These are phyloP conservation scores for zebrafish (Danio rerio) DNA, from an alignment of 2,113 vertebrate species.

Conservation along the genomic window DNA sequence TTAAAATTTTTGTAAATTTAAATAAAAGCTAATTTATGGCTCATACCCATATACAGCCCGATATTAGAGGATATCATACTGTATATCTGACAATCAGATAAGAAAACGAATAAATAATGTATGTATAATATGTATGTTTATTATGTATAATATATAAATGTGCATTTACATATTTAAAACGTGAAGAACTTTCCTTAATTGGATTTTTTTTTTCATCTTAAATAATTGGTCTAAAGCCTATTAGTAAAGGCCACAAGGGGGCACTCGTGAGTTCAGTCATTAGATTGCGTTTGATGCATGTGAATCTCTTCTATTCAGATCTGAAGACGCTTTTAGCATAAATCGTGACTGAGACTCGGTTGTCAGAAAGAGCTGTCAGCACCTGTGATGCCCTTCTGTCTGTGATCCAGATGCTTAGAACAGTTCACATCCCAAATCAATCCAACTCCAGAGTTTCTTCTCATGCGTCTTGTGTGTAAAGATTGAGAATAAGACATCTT, in stretches of 20 bases:
- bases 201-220: background rate
- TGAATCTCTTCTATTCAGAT: background rate
- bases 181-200: background rate
- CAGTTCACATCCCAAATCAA: background rate
- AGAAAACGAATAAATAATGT: too few relatives aligned
- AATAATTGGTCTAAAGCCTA: background rate
- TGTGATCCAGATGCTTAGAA: background rate
- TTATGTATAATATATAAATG: too few relatives aligned
- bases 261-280: constrained; percentile 48
- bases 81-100: too few relatives aligned
- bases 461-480: constrained; percentile 10
- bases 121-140: too few relatives aligned
- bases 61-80: too few relatives aligned
- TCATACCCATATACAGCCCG: too few relatives aligned
- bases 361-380: background rate
- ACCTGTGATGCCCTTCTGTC: background rate
- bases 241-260: constrained; percentile 65
- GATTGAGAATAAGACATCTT: constrained; percentile 28
- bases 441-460: background rate
- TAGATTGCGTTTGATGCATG: background rate
- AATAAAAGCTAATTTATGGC: too few relatives aligned
- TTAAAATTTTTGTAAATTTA: too few relatives aligned
- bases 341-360: background rate
- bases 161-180: too few relatives aligned
- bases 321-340: background rate